phyloP scores from a whole-genome alignment of 2,797 vertebrate genomes.

The Cryptoprocta ferox region DNA sequence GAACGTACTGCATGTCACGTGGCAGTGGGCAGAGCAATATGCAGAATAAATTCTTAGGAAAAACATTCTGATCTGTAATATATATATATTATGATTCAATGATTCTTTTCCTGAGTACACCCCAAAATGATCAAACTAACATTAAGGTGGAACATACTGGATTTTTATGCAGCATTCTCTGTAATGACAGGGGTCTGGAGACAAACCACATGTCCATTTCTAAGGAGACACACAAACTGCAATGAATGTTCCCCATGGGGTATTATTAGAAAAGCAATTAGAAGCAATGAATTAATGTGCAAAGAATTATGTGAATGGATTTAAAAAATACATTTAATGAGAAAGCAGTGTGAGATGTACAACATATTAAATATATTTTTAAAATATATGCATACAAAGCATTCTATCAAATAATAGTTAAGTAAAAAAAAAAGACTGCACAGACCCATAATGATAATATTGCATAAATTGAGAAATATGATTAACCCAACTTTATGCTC shows the following conservation, averaged over 20 bases:
- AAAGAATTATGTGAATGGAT: neutral
- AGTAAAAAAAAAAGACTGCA: neutral
- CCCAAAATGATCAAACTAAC: neutral
- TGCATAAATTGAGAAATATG: neutral
- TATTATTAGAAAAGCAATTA: neutral
- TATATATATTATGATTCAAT: neutral
- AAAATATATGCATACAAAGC: neutral
- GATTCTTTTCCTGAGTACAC: neutral
- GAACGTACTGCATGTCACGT: neutral
- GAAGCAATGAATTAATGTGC: neutral
- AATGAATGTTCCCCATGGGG: neutral
- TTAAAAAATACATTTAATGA: neutral
- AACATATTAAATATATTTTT: neutral
- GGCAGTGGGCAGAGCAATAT: neutral
- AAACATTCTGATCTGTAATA: neutral
- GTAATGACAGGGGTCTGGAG: too few species aligned
- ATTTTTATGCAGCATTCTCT: too few species aligned
- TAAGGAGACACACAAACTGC: neutral
- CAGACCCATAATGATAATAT: neutral
- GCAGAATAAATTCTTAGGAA: neutral
- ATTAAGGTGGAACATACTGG: neutral
- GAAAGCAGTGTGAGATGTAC: neutral
- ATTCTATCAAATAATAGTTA: neutral
- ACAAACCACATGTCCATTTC: fast-evolving
- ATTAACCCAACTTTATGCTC: neutral